phyloP scores from a whole-genome alignment of 92 coral and sea anemone genomes.

The Meandrina meandrites region DNA sequence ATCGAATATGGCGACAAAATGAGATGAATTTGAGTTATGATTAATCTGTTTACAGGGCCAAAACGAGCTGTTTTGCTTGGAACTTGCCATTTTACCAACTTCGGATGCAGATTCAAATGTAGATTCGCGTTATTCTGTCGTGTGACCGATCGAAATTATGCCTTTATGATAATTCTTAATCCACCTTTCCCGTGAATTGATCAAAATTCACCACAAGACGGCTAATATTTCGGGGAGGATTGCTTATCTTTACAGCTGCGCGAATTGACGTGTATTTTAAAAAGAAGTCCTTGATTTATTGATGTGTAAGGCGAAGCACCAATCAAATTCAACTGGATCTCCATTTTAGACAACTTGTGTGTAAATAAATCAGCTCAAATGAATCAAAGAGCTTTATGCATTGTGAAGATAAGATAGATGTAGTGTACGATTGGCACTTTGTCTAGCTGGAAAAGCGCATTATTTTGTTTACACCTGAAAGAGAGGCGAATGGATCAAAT shows the following conservation, averaged over 20 bases:
- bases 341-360: constrained; percentile 28
- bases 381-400: constrained; percentile 14
- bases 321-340: constrained; percentile 17
- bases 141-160: not conserved
- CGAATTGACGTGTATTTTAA: constrained; percentile 8
- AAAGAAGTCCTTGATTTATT: constrained; percentile 31
- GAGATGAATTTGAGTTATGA: constrained; percentile 16
- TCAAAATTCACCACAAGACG: constrained; percentile 1
- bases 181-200: not conserved
- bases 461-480: constrained; percentile 8
- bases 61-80: not conserved
- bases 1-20: constrained; percentile 45
- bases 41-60: constrained; percentile 23
- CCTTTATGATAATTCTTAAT: not conserved
- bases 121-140: not conserved
- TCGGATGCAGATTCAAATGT: not conserved
- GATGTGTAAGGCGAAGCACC: not conserved
- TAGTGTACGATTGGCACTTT: constrained; percentile 5
- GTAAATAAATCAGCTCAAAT: constrained; percentile 16
- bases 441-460: constrained; percentile 1
- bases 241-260: constrained; percentile 40
- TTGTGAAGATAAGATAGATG: constrained; percentile 7
- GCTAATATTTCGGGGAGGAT: not conserved
- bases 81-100: constrained; percentile 24
- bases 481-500: not conserved